Evolutionary conservation across 64 coral and sea anemone species (phyloP).

Genomic region (Montipora sp.): DNA sequence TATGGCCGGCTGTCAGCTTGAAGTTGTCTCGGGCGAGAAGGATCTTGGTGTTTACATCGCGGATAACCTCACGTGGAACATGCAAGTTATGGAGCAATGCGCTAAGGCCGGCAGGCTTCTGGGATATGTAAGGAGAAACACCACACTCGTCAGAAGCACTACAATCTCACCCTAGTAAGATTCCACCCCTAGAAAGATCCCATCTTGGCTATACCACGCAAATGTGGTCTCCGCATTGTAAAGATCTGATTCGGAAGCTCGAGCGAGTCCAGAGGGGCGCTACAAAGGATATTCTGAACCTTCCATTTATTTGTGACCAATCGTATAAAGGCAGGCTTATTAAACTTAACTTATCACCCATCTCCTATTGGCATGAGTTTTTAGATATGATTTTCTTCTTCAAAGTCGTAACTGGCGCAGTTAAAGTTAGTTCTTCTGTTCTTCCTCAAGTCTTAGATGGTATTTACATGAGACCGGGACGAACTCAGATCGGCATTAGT

Average conservation of each 20-base stretch:
- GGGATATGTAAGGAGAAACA: slow-evolving; percentile 33
- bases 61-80: neutral
- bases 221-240: slow-evolving; percentile 12
- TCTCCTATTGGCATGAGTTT: too few species aligned
- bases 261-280: slow-evolving; percentile 13
- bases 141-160: neutral
- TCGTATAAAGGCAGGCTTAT: too few species aligned
- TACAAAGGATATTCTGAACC: too few species aligned
- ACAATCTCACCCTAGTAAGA: slow-evolving; percentile 15
- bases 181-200: neutral
- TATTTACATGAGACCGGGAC: too few species aligned
- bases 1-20: slow-evolving; percentile 7
- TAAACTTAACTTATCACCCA: too few species aligned
- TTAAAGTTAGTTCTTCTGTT: too few species aligned
- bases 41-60: slow-evolving; percentile 7
- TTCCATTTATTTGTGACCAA: too few species aligned
- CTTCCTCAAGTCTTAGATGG: too few species aligned
- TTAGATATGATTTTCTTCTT: too few species aligned
- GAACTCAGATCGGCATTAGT: too few species aligned
- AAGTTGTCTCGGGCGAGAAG: neutral
- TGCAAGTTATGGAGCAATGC: neutral
- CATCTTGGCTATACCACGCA: slow-evolving; percentile 32
- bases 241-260: neutral
- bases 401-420: too few species aligned
- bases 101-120: slow-evolving; percentile 39